Evolutionary conservation across 1,140 invertebrate species (phyloP).

Genomic region (Papilio xuthus): DNA sequence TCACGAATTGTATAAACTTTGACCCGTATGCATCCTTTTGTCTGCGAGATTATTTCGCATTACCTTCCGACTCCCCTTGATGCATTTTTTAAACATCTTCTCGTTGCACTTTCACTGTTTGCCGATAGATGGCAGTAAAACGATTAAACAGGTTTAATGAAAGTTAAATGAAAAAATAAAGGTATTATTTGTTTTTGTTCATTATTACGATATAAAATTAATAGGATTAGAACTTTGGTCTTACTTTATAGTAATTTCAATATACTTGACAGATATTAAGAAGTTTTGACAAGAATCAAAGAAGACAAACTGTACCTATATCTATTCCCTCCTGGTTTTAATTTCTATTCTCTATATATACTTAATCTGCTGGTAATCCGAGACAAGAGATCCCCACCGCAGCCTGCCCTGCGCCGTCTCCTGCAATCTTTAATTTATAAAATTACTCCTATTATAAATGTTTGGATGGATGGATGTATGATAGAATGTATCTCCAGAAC

Average conservation of each 20-base stretch:
- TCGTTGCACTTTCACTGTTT: conserved; percentile 45
- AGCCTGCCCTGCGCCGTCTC: no score
- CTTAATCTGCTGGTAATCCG: no score
- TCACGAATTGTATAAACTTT: conserved; percentile 65
- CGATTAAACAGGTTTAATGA: background rate
- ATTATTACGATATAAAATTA: no score
- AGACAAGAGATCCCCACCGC: no score
- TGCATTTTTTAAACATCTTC: conserved; percentile 45
- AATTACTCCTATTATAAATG: no score
- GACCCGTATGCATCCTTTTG: conserved; percentile 62
- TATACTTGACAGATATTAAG: background rate
- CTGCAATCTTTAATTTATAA: no score
- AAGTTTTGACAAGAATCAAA: background rate
- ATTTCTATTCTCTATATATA: background rate
- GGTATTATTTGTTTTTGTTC: no score
- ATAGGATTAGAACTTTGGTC: background rate
- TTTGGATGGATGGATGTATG: no score
- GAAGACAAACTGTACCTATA: no score
- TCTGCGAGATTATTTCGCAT: conserved; percentile 61
- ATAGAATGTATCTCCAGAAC: no score
- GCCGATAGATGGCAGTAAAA: conserved; percentile 60
- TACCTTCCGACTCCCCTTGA: conserved; percentile 55
- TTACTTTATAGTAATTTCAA: background rate
- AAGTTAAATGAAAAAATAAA: background rate
- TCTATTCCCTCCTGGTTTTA: background rate